phyloP scores from a whole-genome alignment of 2,888 invertebrate species.

The Phalera bucephala region DNA sequence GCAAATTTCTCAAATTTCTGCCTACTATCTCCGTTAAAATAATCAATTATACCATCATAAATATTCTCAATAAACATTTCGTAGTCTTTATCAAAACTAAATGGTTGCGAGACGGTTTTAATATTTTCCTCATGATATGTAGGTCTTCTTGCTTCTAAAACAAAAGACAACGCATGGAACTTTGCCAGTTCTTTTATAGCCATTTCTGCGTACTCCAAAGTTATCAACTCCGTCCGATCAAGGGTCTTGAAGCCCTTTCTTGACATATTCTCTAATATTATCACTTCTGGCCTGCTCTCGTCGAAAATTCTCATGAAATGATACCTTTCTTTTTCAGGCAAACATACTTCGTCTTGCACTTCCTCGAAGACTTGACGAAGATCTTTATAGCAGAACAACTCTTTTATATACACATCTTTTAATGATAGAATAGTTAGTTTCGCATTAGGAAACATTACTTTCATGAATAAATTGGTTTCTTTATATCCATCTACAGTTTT shows the following conservation, averaged over 20 bases:
- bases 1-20: too few relatives aligned
- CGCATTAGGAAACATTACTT: constrained; percentile 28
- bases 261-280: constrained; percentile 35
- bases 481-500: constrained; percentile 28
- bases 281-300: constrained; percentile 23
- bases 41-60: too few relatives aligned
- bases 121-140: constrained; percentile 4
- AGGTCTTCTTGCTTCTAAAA: constrained; percentile 26
- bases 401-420: constrained; percentile 30
- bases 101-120: neutral
- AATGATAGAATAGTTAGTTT: constrained; percentile 26
- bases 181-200: constrained; percentile 34
- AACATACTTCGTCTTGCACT: constrained; percentile 28
- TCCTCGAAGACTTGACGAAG: constrained; percentile 26
- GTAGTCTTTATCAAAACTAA: too few relatives aligned
- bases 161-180: constrained; percentile 35
- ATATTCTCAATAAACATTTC: too few relatives aligned
- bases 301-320: constrained; percentile 25
- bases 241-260: constrained; percentile 35
- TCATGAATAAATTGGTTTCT: constrained; percentile 45
- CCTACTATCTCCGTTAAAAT: too few relatives aligned
- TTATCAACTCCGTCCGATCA: constrained; percentile 26
- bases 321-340: constrained; percentile 26
- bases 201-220: constrained; percentile 34
- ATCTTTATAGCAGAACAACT: constrained; percentile 42